Base-by-base conservation (phyloP, 1,140 invertebrate genomes). In the Diorhabda sublineata region DNA sequence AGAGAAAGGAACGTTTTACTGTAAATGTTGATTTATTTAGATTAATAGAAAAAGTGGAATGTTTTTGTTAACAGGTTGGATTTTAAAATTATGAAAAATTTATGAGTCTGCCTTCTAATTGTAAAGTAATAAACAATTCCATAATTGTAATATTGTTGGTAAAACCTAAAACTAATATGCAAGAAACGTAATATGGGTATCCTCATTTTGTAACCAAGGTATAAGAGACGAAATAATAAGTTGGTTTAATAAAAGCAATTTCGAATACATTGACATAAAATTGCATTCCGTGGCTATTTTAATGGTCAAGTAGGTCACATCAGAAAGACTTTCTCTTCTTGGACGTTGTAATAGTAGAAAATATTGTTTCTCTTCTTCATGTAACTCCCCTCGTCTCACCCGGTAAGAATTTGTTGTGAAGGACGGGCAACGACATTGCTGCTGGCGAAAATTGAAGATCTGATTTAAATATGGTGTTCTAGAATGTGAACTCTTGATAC, bases 381-480 rank as follows among this genome's bases (percentile, higher is more conserved):
- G n/a, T n/a, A 52, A n/a, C n/a, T n/a, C 47, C 47, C 47, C 47
- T n/a, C 6, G 6, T 0, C 47, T n/a, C 47, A 0, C n/a, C 47
- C n/a, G 47, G n/a, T n/a, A 52, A 52, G 47, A 61, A 43, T 58
- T 56, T 43, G 44, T 47, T 64, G 42, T 57, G 59, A 70, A 75
- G 74, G 74, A 71, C 74, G 72, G 69, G 57, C 66, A 64, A 65
- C 67, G 74, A 73, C 74, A 72, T 75, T 73, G 74, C 74, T 68
- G 65, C 45, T 52, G 70, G 73, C 45, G n/a, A 63, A 60, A 57
- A 65, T 45, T 42, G 26, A 57, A 41, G 1, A 26, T 41, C 59
- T 61, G 26, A 41, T 42, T 61, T 61, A 61, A 61, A 61, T 52
- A 9, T 52, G 5, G 47, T 52, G 47, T 52, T 52, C 47, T 52